Base-by-base conservation (phyloP, 2,797 vertebrate genomes). In the Tangara arthus region DNA sequence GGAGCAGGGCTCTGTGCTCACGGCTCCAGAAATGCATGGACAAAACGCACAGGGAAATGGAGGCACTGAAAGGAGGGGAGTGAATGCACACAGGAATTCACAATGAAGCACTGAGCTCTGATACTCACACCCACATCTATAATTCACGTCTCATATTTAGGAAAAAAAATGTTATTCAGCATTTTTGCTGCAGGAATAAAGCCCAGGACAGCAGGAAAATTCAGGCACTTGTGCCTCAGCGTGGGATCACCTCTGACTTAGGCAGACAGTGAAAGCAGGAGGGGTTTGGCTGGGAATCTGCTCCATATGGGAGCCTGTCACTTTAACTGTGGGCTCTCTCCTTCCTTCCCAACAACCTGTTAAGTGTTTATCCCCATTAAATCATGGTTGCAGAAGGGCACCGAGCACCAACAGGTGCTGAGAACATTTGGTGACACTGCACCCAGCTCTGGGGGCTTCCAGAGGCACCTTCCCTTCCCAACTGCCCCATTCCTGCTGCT, bases 51-150 rank as follows among this genome's bases (percentile, higher is more conserved):
- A 2, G 84, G 84, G 91, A 73, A 71, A 78, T 0, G 61, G 47
- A 30, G 66, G 57, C 15, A 65, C 69, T 34, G 82, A 75, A 93
- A 81, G 69, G 39, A 92, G 83, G 12, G n/a, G 13, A 87, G 71
- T 87, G 68, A 83, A n/a, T 18, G 77, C 37, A 71, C 71, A 68
- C 85, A 68, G 16, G 11, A 49, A 82, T 60, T 70, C 83, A 68
- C 69, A 91, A 47, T 16, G 82, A 34, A 56, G 57, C 0, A 35
- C 63, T 65, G 46, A 87, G 60, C 64, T 56, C 89, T 61, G 47
- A 15, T 8, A 66, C 8, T 10, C 76, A 73, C 65, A 42, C 21
- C 34, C 85, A 68, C 81, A 18, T 21, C 19, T 7, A 11, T 5
- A 17, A 77, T 30, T 85, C n/a, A 22, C 75, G 34, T 35, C 14